Conservation (phyloP, 1,140 invertebrate species). For the Cherax quadricarinatus region DNA sequence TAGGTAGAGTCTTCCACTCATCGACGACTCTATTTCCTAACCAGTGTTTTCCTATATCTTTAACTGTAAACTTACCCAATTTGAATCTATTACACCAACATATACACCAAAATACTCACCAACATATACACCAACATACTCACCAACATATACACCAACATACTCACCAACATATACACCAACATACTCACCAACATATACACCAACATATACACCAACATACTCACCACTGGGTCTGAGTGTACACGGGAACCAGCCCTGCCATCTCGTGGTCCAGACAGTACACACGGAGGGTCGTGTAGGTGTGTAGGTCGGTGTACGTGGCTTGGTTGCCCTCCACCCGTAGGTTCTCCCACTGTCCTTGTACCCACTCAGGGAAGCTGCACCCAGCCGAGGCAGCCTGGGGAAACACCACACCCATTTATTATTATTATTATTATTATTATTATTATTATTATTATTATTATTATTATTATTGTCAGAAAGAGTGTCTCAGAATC, state of each 20-base stretch:
- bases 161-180: conserved; percentile 76
- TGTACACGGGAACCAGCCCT: conserved; percentile 79
- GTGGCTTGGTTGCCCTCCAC: conserved; percentile 82
- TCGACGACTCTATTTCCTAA: no score
- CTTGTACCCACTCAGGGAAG: conserved; percentile 84
- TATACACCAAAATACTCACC: conserved; percentile 75
- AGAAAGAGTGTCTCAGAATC: no score
- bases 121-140: conserved; percentile 74
- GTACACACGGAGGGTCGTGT: conserved; percentile 82
- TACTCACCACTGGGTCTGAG: conserved; percentile 79
- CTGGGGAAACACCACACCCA: conserved; percentile 71
- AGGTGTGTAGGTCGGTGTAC: conserved; percentile 82
- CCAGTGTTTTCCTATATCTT: no score
- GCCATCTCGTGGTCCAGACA: conserved; percentile 78
- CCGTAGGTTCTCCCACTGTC: conserved; percentile 82
- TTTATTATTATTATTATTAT: no score
- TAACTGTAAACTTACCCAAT: no score
- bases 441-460: no score
- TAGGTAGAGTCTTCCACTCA: no score
- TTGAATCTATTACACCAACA: neutral
- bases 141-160: conserved; percentile 76
- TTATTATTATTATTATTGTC: no score
- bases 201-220: conserved; percentile 7
- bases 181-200: conserved; percentile 77
- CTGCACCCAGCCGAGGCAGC: conserved; percentile 75